Evolutionary conservation across 2,888 invertebrate genomes (phyloP).

Genomic region (Pemphredon lugubris): DNA sequence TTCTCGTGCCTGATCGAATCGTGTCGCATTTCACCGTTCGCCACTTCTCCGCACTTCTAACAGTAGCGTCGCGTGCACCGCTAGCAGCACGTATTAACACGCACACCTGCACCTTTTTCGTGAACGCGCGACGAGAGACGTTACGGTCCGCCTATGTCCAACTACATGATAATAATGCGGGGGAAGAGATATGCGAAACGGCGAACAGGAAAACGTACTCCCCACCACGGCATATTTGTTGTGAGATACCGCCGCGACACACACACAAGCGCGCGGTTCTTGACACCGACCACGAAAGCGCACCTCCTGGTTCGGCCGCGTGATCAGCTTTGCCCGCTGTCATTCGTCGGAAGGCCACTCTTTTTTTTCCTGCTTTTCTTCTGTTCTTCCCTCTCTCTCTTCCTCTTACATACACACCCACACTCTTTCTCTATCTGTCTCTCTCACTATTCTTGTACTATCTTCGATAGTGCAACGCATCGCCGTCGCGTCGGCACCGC

Average conservation of each 20-base stretch:
- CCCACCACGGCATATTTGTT: slow-evolving; percentile 53
- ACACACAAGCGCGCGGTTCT: slow-evolving; percentile 20
- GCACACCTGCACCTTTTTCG: slow-evolving; percentile 22
- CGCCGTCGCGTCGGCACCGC: slow-evolving; percentile 16
- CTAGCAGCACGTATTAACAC: slow-evolving; percentile 1
- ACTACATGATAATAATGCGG: slow-evolving; percentile 55
- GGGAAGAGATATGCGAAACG: slow-evolving; percentile 54
- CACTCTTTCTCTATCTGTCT: no score
- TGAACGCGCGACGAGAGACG: slow-evolving; percentile 5
- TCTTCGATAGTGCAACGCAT: slow-evolving; percentile 30
- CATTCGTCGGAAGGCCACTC: slow-evolving; percentile 43
- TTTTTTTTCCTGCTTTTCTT: slow-evolving; percentile 23
- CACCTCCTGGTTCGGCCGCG: slow-evolving; percentile 49
- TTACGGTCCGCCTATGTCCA: slow-evolving; percentile 21
- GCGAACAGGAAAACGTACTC: slow-evolving; percentile 49
- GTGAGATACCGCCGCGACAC: slow-evolving; percentile 35
- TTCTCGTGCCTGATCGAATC: neutral
- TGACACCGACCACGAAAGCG: slow-evolving; percentile 40
- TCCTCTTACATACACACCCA: no score
- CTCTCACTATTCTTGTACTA: slow-evolving; percentile 26
- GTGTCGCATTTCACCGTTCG: no score
- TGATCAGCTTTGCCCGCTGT: slow-evolving; percentile 52
- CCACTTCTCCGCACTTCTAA: no score
- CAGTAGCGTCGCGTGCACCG: no score
- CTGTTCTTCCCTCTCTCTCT: no score